Base-by-base conservation (phyloP, 1,140 invertebrate species). In the Nasonia vitripennis region DNA sequence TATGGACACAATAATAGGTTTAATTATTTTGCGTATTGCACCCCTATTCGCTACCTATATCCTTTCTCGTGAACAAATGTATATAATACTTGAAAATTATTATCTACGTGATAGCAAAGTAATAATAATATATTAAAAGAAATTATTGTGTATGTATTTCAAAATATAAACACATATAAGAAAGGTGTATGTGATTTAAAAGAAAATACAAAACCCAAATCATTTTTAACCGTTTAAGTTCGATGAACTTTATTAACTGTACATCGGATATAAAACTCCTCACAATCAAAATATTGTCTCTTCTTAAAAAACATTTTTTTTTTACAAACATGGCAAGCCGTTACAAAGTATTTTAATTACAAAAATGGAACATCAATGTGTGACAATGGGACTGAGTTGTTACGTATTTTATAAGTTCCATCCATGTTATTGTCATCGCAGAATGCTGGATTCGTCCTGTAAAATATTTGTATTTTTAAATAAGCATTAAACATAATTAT, bases 401-500 rank as follows among this genome's bases (percentile, higher is more conserved):
- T 14, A 85, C 70, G 78, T 68, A 84, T 84, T 87, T 87, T 87
- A 55, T 88, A 89, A 79, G 81, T 88, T 87, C 88, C 91, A 77
- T 85, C 84, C 84, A 89, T 23, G 74, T 77, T 88, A 82, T 92
- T 91, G 83, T 93, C 89, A 84, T 90, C 89, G 17, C 88, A 88
- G 89, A 92, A 93, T 86, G 90, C 89, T 62, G 91, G 89, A 90
- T 93, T 93, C 81, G 89, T 89, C 89, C 92, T 93, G 89, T 89
- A 93, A 93, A 87, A 77, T 74, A 86, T 87, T 62, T 87, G 86
- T 84, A 41, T 74, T 86, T 31, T 68, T 67, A 83, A 70, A 78
- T 51, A 71, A 62, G 73, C 14, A 45, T 34, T 74, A 17, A 45
- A 2, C 2, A 71, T 51, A 73, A 12, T 68, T 68, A n/a, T 68